A percentile compares a stretch with the other conserved stretches of the same genome.
Conservation (phyloP, 2,113 vertebrate species). For the Periophthalmodon schlosseri region DNA sequence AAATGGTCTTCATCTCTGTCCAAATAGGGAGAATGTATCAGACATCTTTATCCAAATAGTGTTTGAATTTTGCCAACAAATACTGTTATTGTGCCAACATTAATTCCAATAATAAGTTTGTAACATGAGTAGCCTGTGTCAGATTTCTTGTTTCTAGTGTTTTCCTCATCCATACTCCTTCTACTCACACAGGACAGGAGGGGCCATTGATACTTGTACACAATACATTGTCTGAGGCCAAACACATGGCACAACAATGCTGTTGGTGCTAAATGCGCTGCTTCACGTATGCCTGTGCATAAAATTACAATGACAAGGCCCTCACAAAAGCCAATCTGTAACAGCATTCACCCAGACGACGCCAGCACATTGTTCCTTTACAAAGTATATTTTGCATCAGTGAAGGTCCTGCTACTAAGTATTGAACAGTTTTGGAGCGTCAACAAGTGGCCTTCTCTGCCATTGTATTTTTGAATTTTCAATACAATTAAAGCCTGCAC, state of each 20-base stretch:
- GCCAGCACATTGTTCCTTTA: slow-evolving; percentile 8
- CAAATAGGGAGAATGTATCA: no score
- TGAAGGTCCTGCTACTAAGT: slow-evolving; percentile 10
- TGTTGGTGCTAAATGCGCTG: slow-evolving; percentile 38
- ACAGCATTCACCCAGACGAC: slow-evolving; percentile 19
- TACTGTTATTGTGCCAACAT: not conserved
- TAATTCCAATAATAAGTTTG: not conserved
- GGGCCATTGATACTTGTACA: slow-evolving; percentile 59
- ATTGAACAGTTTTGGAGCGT: not conserved
- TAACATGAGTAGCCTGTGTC: not conserved
- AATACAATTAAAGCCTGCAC: not conserved
- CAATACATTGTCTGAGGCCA: slow-evolving; percentile 63
- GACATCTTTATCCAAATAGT: no score
- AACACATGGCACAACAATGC: slow-evolving; percentile 58
- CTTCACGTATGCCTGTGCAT: slow-evolving; percentile 60
- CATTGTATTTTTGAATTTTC: not conserved
- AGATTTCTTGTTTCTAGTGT: not conserved
- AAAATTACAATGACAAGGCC: slow-evolving; percentile 60
- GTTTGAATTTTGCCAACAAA: not conserved
- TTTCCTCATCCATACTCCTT: slow-evolving; percentile 15
- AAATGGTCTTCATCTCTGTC: not conserved
- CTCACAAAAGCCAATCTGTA: slow-evolving; percentile 50
- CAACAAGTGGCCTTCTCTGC: not conserved
- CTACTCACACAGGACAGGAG: slow-evolving; percentile 60
- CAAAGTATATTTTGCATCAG: slow-evolving; percentile 43